phyloP scores from a whole-genome alignment of 2,888 invertebrate species.

The Tipula lateralis region DNA sequence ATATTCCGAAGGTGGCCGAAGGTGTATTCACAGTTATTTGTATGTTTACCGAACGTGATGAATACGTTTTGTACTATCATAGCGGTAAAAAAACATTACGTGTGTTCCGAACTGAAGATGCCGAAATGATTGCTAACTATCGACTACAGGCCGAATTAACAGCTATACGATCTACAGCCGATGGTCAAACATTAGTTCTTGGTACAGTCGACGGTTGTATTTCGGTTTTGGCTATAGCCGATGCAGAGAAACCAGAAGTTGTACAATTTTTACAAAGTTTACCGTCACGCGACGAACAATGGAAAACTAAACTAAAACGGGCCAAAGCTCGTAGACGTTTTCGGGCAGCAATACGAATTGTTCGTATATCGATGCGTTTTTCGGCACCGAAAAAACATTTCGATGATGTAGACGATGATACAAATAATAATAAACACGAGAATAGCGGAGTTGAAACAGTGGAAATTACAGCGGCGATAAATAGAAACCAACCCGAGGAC shows the following conservation, averaged over 20 bases:
- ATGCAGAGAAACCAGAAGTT: constrained; percentile 63
- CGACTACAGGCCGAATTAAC: constrained; percentile 84
- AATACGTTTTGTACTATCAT: constrained; percentile 95
- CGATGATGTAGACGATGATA: not conserved
- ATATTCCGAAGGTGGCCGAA: constrained; percentile 91
- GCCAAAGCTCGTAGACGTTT: constrained; percentile 61
- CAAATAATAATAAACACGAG: not conserved
- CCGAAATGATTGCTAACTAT: constrained; percentile 88
- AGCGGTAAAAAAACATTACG: constrained; percentile 90
- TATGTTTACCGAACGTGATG: constrained; percentile 87
- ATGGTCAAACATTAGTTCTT: constrained; percentile 76
- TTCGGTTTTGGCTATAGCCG: constrained; percentile 78
- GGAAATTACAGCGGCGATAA: not conserved
- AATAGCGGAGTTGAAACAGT: not conserved
- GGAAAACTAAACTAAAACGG: constrained; percentile 65
- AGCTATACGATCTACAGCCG: constrained; percentile 75
- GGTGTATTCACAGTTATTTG: constrained; percentile 96
- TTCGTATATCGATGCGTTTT: constrained; percentile 50
- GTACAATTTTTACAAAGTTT: constrained; percentile 59
- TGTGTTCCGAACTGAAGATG: constrained; percentile 86
- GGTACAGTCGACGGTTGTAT: constrained; percentile 93
- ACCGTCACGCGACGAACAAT: constrained; percentile 66
- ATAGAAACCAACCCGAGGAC: not conserved
- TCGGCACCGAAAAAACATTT: constrained; percentile 35
- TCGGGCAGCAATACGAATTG: constrained; percentile 63